Base-by-base conservation (phyloP, 2,797 vertebrate species). In the Parauchenoglanis ngamensis region DNA sequence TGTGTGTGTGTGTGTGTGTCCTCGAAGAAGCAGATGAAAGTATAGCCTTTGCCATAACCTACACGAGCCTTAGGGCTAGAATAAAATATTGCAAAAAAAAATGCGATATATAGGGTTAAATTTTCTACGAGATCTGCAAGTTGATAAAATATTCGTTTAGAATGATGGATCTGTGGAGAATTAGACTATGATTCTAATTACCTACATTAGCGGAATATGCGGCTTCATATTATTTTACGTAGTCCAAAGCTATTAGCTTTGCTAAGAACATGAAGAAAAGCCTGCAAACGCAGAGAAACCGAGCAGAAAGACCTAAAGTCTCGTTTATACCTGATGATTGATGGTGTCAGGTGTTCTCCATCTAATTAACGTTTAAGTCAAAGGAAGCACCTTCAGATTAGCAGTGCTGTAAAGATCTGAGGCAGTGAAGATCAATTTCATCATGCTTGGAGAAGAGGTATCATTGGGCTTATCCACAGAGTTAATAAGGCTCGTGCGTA, bases 261-360 rank as follows among this genome's bases (percentile, higher is more conserved):
- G 7, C 46, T 46, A n/a, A 46, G 35, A 63, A 80, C n/a, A 28
- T 59, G 40, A 59, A 84, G n/a, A 23, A 49, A 84, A 35, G 10
- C 28, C 28, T 12, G 46, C 40, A 15, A 5, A 7, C 17, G 4
- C 7, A 49, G 13, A 49, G 13, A n/a, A 25, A 72, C 7, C 12
- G 28, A 79, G 54, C n/a, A 78, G 7, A 17, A 56, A 70, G 19
- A 40, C 21, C 0, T 5, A 17, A 46, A 76, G 89, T 88, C 88
- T 85, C 89, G 85, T 81, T 89, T 87, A 86, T 85, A 85, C 17
- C 52, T 35, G 88, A 88, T 96, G 95, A 96, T 94, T 92, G 95
- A 95, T 95, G 93, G 92, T 93, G 94, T 95, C 95, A 95, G 93
- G 91, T 93, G 94, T 87, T 90, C 93, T 90, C 93, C 92, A 94